phyloP scores from a whole-genome alignment of 2,797 vertebrate genomes.

The Jordanella pulchra region DNA sequence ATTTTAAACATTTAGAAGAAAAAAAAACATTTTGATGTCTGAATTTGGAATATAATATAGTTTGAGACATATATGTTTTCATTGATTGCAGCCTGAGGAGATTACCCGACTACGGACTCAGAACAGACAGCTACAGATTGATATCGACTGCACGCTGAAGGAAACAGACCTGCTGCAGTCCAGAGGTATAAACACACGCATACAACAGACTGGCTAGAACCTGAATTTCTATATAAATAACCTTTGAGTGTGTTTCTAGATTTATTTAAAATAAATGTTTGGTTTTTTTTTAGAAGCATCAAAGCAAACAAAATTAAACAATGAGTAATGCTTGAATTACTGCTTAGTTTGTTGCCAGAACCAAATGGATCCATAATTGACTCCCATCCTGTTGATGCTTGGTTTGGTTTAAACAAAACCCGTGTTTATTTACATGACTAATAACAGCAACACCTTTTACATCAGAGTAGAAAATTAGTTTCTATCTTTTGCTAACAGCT shows the following conservation, averaged over 20 bases:
- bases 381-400: not conserved
- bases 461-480: slow-evolving; percentile 9
- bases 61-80: slow-evolving; percentile 37
- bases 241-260: slow-evolving; percentile 49
- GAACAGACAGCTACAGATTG: slow-evolving; percentile 98
- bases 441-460: not conserved
- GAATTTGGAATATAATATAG: not conserved
- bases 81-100: slow-evolving; percentile 88
- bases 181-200: slow-evolving; percentile 83
- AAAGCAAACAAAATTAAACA: slow-evolving; percentile 43
- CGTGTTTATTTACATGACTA: slow-evolving; percentile 15
- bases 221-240: slow-evolving; percentile 22
- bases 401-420: slow-evolving; percentile 1
- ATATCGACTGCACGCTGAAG: slow-evolving; percentile 98
- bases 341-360: slow-evolving; percentile 25
- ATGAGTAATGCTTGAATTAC: slow-evolving; percentile 37
- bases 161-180: slow-evolving; percentile 96
- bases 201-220: not conserved
- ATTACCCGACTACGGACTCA: slow-evolving; percentile 95
- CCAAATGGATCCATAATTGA: slow-evolving; percentile 1
- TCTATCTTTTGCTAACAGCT: not conserved
- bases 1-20: not conserved
- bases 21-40: not conserved
- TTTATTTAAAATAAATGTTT: slow-evolving; percentile 62
- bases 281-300: slow-evolving; percentile 48